Base-by-base conservation (phyloP, 2,888 invertebrate species). In the Nemoura dubitans region DNA sequence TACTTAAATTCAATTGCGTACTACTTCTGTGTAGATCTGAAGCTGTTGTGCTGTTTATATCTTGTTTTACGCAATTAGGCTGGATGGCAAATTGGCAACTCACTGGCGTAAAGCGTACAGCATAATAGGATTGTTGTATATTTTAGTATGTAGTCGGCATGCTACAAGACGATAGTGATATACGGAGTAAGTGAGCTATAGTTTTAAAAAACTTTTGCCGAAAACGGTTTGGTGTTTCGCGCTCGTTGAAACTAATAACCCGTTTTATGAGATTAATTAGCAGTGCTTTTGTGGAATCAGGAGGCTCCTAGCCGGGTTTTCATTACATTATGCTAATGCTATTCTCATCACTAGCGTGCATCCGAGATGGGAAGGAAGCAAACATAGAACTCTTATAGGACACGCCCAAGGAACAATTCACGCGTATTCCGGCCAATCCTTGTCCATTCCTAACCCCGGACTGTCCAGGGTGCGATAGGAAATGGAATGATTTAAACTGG, bases 81-180 rank as follows among this genome's bases (percentile, higher is more conserved):
- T 59, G 59, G 59, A 59, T 59, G 59, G 59, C 59, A 59, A 59
- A 59, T 59, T 59, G 59, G 59, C 59, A 59, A 16, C 59, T 59
- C 59, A 21, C 14, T 21, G 14, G 59, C 6, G 10, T 36, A 36
- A 36, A 3, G 59, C 59, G 10, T 59, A 21, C 59, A 21, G 59
- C 59, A 59, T 59, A 36, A 6, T 36, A n/a, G n/a, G n/a, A 6
- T 59, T 7, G 59, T 7, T 7, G 14, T 21, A 59, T 36, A 10
- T 10, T 10, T 10, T 36, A 36, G 3, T 6, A 36, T 36, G 10
- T 36, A 36, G n/a, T 36, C 36, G 10, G 5, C 36, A 36, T 36
- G 36, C 36, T 36, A 36, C 36, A 36, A 36, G 3, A 36, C 36
- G 3, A 36, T 36, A 36, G 36, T 36, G 36, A 36, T 36, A 36